Evolutionary conservation across 2,888 invertebrate species (phyloP).

Genomic region (Acheta domesticus): DNA sequence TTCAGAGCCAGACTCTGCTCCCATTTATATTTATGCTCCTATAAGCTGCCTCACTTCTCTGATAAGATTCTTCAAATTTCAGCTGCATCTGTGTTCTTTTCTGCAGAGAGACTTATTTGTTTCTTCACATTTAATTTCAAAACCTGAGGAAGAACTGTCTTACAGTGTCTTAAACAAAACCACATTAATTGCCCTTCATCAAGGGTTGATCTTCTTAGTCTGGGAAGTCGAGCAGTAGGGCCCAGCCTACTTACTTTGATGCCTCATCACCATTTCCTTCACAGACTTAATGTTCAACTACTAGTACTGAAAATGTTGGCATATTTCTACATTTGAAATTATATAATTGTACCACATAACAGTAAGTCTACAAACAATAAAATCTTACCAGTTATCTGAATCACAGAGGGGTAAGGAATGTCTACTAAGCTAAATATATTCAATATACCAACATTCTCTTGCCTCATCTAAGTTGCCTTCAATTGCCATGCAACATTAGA

Average conservation of each 20-base stretch:
- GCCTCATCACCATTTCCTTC: too few relatives aligned
- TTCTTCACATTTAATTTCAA: too few relatives aligned
- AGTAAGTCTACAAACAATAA: background rate
- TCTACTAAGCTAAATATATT: conserved; percentile 6
- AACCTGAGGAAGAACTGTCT: background rate
- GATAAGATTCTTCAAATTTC: too few relatives aligned
- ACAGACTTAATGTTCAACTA: background rate
- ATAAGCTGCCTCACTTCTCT: too few relatives aligned
- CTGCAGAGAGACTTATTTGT: too few relatives aligned
- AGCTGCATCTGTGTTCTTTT: too few relatives aligned
- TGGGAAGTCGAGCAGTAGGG: background rate
- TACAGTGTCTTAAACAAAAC: background rate
- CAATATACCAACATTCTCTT: conserved; percentile 18
- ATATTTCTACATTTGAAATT: background rate
- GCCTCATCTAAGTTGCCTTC: background rate
- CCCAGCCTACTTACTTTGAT: too few relatives aligned
- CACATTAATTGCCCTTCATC: background rate
- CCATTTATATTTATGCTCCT: too few relatives aligned
- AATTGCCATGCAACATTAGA: background rate
- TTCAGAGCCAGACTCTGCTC: too few relatives aligned
- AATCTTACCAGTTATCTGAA: background rate
- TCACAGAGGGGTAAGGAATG: conserved; percentile 18
- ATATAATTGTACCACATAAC: background rate
- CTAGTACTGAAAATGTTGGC: background rate
- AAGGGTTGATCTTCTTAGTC: background rate